phyloP scores from a whole-genome alignment of 1,140 invertebrate species.

The Drosophila virilis region DNA sequence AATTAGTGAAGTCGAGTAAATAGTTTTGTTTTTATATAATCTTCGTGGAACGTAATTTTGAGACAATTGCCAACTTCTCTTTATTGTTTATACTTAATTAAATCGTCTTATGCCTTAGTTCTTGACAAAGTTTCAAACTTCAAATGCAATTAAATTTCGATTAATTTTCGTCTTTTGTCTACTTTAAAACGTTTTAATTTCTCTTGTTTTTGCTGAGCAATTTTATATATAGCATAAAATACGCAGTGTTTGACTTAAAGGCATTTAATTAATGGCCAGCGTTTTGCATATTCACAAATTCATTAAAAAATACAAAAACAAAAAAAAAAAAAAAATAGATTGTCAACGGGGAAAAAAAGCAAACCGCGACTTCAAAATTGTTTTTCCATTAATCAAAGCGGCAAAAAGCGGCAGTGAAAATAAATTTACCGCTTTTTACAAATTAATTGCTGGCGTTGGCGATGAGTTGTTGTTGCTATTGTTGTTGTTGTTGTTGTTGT shows the following conservation, averaged over 20 bases:
- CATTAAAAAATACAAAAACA: slow-evolving; percentile 52
- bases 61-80: not conserved
- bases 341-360: slow-evolving; percentile 34
- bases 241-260: slow-evolving; percentile 40
- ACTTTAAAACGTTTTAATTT: slow-evolving; percentile 60
- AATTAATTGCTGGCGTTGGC: slow-evolving; percentile 48
- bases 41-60: not conserved
- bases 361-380: slow-evolving; percentile 45
- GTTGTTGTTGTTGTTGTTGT: slow-evolving; percentile 20
- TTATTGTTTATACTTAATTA: slow-evolving; percentile 5
- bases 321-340: slow-evolving; percentile 20
- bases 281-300: slow-evolving; percentile 68
- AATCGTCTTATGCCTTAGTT: not conserved
- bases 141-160: slow-evolving; percentile 28
- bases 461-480: slow-evolving; percentile 12
- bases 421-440: slow-evolving; percentile 56
- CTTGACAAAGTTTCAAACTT: slow-evolving; percentile 1
- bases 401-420: slow-evolving; percentile 58
- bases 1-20: too few species aligned
- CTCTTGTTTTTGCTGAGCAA: slow-evolving; percentile 26
- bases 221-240: slow-evolving; percentile 35
- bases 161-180: slow-evolving; percentile 35
- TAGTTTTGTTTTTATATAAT: too few species aligned
- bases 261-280: slow-evolving; percentile 71
- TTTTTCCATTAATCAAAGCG: slow-evolving; percentile 77